These are phyloP conservation scores for Plestiodon gilberti DNA, from an alignment of 2,113 vertebrate species.

Conservation along the genomic window DNA sequence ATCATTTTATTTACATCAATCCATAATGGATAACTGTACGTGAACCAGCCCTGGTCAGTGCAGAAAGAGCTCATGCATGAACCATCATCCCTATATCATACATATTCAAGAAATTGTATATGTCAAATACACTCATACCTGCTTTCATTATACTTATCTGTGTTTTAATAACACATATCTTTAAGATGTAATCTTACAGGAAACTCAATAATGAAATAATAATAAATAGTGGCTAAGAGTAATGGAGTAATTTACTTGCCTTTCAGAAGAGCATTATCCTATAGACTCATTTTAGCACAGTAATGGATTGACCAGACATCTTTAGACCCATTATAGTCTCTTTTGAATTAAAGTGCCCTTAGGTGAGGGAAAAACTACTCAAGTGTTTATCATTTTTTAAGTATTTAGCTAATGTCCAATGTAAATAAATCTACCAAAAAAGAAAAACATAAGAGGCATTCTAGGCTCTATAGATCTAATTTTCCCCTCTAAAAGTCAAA, in stretches of 20 bases:
- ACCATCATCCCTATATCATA: too few species aligned
- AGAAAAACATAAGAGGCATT: slow-evolving; percentile 1
- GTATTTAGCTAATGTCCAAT: slow-evolving; percentile 2
- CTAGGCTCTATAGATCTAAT: background rate
- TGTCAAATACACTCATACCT: background rate
- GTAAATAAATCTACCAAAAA: background rate
- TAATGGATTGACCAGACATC: slow-evolving; percentile 10
- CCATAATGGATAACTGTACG: too few species aligned
- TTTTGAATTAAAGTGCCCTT: slow-evolving; percentile 8
- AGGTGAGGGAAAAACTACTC: background rate
- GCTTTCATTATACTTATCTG: background rate
- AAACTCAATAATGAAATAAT: slow-evolving; percentile 35
- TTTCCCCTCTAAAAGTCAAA: slow-evolving; percentile 7
- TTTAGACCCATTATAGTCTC: background rate
- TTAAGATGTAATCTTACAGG: background rate
- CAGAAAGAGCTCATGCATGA: too few species aligned
- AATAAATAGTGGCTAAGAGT: slow-evolving; percentile 28
- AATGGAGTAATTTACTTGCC: background rate
- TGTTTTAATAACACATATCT: slow-evolving; percentile 18
- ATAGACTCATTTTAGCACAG: background rate
- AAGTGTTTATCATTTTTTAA: background rate
- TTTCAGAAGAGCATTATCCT: slow-evolving; percentile 10
- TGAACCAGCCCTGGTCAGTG: too few species aligned
- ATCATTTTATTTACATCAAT: background rate
- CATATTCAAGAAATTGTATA: background rate